Base-by-base conservation (phyloP, 2,797 vertebrate genomes). In the Halcyon chelicuti region DNA sequence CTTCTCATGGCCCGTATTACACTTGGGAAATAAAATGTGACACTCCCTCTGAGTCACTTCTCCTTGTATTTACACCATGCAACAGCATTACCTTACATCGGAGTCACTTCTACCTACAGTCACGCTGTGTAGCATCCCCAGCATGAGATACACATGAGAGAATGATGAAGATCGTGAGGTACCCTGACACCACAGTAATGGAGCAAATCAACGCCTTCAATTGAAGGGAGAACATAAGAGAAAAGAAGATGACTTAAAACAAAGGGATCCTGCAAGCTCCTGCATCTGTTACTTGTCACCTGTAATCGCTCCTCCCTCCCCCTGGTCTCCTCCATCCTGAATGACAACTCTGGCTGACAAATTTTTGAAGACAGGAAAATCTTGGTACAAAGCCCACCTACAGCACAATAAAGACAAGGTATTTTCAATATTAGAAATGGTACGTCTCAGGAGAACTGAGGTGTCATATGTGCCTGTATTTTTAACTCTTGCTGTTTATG, bases 111-210 rank as follows among this genome's bases (percentile, higher is more conserved):
- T 70, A 28, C 12, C 10, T 44, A 1, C 22, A 5, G n/a, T n/a
- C 67, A 9, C 7, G 7, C 37, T 23, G 10, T 16, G 33, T 65
- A 62, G 35, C 55, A 54, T 10, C 60, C 5, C 15, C 2, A 5
- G 6, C 0, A 0, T 0, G 17, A 46, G 55, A 14, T 9, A 8
- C 37, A 6, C 1, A 0, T 1, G 5, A 33, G 10, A 60, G 16
- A 28, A 8, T 0, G 0, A 15, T 10, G 42, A 54, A 47, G 51
- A 26, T 46, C 29, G 5, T 4, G 7, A 55, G 42, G n/a, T 14
- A 20, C 39, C 44, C 14, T 9, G 0, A n/a, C 46, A 37, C 29
- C 35, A 5, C 23, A 4, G 26, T 3, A 8, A 75, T 13, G 23
- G 23, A 70, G 26, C 40, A 47, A 74, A 77, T 40, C 42, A 84